These are phyloP conservation scores for Acleris sparsana DNA, from an alignment of 2,888 invertebrate species.

Conservation along the genomic window DNA sequence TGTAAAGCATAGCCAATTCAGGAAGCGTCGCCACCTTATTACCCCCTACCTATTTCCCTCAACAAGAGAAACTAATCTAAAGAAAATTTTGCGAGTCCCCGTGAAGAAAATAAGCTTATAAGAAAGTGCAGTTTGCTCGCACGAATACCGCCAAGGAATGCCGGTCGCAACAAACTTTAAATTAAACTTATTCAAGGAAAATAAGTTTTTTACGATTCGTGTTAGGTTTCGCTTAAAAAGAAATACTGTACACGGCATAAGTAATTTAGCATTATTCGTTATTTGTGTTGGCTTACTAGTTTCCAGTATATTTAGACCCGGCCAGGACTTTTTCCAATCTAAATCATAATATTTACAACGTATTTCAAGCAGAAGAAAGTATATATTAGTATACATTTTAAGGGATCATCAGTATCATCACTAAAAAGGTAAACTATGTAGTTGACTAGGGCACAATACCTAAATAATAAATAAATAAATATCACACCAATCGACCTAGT, in stretches of 20 bases:
- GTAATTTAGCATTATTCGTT: background rate
- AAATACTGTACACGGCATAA: constrained; percentile 4
- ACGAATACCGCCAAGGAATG: constrained; percentile 71
- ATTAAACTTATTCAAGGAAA: constrained; percentile 74
- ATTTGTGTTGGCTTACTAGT: too few species aligned
- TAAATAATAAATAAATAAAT: too few species aligned
- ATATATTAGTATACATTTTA: too few species aligned
- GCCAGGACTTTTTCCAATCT: too few species aligned
- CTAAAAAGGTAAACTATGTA: too few species aligned
- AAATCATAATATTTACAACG: too few species aligned
- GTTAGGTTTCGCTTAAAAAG: constrained; percentile 14
- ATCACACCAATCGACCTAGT: too few species aligned
- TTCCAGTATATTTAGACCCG: too few species aligned
- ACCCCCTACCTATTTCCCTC: constrained; percentile 75
- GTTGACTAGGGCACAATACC: too few species aligned
- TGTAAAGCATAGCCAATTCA: constrained; percentile 70
- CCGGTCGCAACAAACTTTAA: constrained; percentile 76
- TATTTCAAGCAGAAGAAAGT: too few species aligned
- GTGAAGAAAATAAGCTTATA: constrained; percentile 81
- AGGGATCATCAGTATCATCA: too few species aligned
- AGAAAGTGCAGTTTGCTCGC: constrained; percentile 78
- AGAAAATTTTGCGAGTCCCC: constrained; percentile 80
- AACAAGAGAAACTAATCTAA: constrained; percentile 83
- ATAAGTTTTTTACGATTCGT: constrained; percentile 58
- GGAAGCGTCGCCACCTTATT: constrained; percentile 74